Conservation (phyloP, 2,888 invertebrate genomes). For the Saturnia pavonia region DNA sequence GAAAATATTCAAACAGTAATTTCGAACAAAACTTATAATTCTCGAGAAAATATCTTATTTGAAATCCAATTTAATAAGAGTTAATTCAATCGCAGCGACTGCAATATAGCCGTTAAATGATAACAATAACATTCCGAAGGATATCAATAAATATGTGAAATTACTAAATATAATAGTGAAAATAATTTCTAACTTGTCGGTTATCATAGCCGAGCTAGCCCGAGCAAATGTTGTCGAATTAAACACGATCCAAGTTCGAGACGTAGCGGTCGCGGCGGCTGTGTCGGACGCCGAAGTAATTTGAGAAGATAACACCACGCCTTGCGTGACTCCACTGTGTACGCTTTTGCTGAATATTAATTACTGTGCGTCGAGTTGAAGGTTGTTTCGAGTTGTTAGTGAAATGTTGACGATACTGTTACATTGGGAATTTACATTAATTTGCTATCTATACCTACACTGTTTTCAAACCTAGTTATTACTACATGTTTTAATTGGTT, state of each 20-base stretch:
- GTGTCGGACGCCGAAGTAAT: conserved; percentile 13
- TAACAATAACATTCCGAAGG: not conserved
- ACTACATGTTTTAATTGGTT: not conserved
- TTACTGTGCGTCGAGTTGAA: conserved; percentile 15
- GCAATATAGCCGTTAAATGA: not conserved
- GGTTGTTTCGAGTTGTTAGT: conserved; percentile 9
- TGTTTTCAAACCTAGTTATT: not conserved
- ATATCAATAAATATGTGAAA: not conserved
- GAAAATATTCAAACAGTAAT: too few species aligned
- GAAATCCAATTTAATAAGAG: too few species aligned
- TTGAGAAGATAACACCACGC: conserved; percentile 8
- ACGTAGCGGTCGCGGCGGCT: conserved; percentile 10
- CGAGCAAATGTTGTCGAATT: not conserved
- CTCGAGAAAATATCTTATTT: too few species aligned
- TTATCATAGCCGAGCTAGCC: not conserved
- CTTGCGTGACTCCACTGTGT: conserved; percentile 12
- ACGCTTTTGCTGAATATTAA: conserved; percentile 14
- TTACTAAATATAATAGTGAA: not conserved
- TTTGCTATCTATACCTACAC: not conserved
- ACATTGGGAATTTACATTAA: not conserved
- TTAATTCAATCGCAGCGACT: too few species aligned
- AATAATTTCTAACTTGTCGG: not conserved
- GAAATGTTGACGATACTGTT: conserved; percentile 16
- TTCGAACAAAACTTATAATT: too few species aligned
- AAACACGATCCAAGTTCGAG: conserved; percentile 1